A percentile compares a stretch with the other conserved stretches of the same genome.
These are phyloP conservation scores for Lasioglossum malachurum DNA, from an alignment of 2,888 invertebrate genomes.

Conservation along the genomic window DNA sequence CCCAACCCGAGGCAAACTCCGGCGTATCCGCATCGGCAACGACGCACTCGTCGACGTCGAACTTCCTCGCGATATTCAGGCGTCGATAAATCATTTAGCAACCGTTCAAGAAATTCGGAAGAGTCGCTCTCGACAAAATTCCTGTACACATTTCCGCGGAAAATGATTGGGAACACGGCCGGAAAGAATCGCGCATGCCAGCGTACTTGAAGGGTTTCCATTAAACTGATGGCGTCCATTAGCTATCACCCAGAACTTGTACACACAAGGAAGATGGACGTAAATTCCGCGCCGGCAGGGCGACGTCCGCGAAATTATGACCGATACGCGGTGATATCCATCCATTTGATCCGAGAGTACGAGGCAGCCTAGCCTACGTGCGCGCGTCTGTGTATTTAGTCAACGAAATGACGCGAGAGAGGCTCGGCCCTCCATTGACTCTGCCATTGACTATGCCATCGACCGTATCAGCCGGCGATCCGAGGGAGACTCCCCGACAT, in stretches of 20 bases:
- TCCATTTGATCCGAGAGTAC: constrained; percentile 15
- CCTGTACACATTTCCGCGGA: background rate
- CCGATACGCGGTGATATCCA: constrained; percentile 42
- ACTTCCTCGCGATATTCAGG: too few relatives aligned
- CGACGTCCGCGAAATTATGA: constrained; percentile 58
- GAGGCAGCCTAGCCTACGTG: background rate
- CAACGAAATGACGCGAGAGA: constrained; percentile 12
- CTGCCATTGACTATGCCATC: background rate
- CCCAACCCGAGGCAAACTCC: background rate
- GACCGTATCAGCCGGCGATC: background rate
- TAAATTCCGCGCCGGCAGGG: constrained; percentile 36
- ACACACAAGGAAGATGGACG: constrained; percentile 45
- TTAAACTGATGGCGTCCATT: constrained; percentile 66
- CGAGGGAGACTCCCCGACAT: background rate
- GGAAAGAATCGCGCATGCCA: constrained; percentile 34
- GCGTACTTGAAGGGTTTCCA: constrained; percentile 43
- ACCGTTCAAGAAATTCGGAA: background rate
- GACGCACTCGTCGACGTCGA: background rate
- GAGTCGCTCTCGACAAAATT: background rate
- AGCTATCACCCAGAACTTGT: constrained; percentile 44
- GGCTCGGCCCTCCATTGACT: constrained; percentile 22
- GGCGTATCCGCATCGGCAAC: background rate
- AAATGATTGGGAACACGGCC: constrained; percentile 13
- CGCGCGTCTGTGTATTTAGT: background rate
- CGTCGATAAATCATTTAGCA: background rate